Evolutionary conservation across 2,888 invertebrate species (phyloP).

Genomic region (Notocelia uddmanniana): DNA sequence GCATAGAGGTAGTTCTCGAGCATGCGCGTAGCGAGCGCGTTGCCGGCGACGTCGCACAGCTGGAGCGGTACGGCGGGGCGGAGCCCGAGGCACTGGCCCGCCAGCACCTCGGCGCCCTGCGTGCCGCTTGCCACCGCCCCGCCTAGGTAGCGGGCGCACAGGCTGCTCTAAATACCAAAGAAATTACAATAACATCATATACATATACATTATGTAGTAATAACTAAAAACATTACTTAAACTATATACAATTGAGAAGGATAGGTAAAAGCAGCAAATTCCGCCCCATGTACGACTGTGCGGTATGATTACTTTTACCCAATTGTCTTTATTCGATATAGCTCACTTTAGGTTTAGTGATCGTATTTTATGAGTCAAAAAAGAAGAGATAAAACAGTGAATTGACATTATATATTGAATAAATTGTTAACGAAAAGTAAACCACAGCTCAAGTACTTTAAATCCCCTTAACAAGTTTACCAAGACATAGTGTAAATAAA

Average conservation of each 20-base stretch:
- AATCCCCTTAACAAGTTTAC: too few relatives aligned
- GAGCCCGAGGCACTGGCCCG: slow-evolving; percentile 75
- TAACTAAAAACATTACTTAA: neutral
- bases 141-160: slow-evolving; percentile 78
- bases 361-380: too few relatives aligned
- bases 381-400: too few relatives aligned
- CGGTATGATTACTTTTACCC: too few relatives aligned
- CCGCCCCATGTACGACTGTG: too few relatives aligned
- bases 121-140: slow-evolving; percentile 62
- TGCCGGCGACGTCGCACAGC: slow-evolving; percentile 94
- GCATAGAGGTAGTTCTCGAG: slow-evolving; percentile 90
- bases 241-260: neutral
- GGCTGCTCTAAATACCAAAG: slow-evolving; percentile 65
- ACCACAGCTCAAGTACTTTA: too few relatives aligned
- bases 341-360: too few relatives aligned
- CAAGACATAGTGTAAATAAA: too few relatives aligned
- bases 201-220: neutral
- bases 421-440: too few relatives aligned
- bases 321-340: too few relatives aligned
- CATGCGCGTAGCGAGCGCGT: slow-evolving; percentile 91
- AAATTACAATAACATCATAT: neutral
- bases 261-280: neutral
- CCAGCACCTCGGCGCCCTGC: slow-evolving; percentile 79
- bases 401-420: too few relatives aligned
- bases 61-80: slow-evolving; percentile 87